These are phyloP conservation scores for Nycticryphes semicollaris DNA, from an alignment of 2,113 vertebrate genomes.

Conservation along the genomic window DNA sequence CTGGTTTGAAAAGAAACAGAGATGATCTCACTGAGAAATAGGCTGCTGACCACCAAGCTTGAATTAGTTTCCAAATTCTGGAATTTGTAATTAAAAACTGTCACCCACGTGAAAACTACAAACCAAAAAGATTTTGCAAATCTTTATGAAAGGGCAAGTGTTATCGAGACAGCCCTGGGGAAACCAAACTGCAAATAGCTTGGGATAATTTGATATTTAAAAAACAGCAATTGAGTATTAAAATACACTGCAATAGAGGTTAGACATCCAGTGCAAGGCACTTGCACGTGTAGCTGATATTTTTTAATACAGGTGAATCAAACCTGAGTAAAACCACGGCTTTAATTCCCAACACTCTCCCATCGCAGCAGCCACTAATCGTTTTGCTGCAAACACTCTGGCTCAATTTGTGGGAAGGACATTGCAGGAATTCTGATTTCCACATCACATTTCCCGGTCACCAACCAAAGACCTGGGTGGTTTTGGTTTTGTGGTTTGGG, in stretches of 20 bases:
- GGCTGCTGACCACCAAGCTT: not conserved
- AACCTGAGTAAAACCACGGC: not conserved
- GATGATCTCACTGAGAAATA: not conserved
- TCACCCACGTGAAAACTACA: not conserved
- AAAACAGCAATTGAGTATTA: not conserved
- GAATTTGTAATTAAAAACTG: not conserved
- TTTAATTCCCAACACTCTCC: not conserved
- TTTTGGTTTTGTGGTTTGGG: too few relatives aligned
- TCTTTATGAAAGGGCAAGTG: not conserved
- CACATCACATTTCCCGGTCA: not conserved
- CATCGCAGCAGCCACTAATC: not conserved
- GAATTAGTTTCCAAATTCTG: not conserved
- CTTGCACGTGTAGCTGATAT: not conserved
- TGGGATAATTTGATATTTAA: not conserved
- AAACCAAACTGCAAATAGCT: not conserved
- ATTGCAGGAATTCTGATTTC: not conserved
- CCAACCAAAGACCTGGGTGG: not conserved
- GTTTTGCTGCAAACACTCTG: not conserved
- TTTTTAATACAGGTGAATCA: not conserved
- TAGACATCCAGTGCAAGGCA: not conserved
- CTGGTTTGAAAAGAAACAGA: not conserved
- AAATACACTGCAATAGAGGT: not conserved
- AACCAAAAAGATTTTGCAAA: not conserved
- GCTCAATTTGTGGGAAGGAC: not conserved
- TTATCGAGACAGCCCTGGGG: not conserved